A percentile compares a stretch with the other conserved stretches of the same genome.
Conservation (phyloP, 2,888 invertebrate genomes). For the Ophraella communa region DNA sequence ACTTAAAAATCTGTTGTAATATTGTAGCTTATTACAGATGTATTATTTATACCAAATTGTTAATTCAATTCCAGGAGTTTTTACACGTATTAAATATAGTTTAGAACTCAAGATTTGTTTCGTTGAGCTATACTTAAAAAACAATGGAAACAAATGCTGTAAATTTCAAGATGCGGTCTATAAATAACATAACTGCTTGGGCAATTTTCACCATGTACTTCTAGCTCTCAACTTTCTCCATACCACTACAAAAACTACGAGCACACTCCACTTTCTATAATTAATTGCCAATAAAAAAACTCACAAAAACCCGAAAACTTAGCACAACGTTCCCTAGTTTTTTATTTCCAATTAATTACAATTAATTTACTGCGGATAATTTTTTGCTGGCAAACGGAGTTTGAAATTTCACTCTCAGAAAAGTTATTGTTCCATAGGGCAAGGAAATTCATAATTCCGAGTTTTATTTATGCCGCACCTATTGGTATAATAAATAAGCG, state of each 20-base stretch:
- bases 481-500: slow-evolving; percentile 27
- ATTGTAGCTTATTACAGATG: no score
- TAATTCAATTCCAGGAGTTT: no score
- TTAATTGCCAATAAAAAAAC: background rate
- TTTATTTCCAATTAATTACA: slow-evolving; percentile 35
- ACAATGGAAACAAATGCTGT: background rate
- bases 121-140: no score
- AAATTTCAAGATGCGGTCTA: background rate
- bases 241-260: background rate
- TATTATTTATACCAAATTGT: no score
- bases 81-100: no score
- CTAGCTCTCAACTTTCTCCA: background rate
- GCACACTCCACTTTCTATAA: background rate
- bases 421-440: slow-evolving; percentile 29
- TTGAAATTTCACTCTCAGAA: slow-evolving; percentile 24
- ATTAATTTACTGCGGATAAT: slow-evolving; percentile 27
- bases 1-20: no score
- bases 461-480: slow-evolving; percentile 29
- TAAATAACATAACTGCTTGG: background rate
- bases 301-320: background rate
- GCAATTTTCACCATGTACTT: background rate
- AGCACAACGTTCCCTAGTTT: slow-evolving; percentile 22
- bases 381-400: slow-evolving; percentile 26
- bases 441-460: slow-evolving; percentile 30
- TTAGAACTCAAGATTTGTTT: no score